Evolutionary conservation across 1,140 invertebrate genomes (phyloP).

Genomic region (Heliconius hewitsoni): DNA sequence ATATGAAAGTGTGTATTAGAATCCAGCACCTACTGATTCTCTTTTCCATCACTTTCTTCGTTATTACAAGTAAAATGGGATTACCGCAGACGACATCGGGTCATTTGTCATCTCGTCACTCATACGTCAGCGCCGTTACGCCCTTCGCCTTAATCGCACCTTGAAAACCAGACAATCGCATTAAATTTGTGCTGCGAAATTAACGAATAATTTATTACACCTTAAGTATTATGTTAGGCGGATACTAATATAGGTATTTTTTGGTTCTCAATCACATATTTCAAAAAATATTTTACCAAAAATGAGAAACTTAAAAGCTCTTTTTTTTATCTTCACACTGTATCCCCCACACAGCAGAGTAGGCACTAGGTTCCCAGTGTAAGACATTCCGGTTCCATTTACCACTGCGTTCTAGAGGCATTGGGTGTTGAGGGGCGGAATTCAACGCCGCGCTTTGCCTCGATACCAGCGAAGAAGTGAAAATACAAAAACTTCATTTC

Average conservation of each 20-base stretch:
- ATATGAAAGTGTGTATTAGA: background rate
- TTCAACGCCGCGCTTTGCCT: no score
- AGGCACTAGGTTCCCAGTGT: no score
- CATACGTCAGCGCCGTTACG: conserved; percentile 58
- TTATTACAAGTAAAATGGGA: conserved; percentile 29
- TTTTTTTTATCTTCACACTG: background rate
- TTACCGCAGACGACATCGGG: conserved; percentile 40
- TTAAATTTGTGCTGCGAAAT: conserved; percentile 27
- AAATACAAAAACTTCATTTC: no score
- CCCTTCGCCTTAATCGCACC: conserved; percentile 54
- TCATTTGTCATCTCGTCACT: conserved; percentile 71
- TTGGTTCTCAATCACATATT: background rate
- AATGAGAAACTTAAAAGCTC: background rate
- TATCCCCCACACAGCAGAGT: no score
- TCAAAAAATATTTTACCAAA: background rate
- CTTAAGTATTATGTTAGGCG: background rate
- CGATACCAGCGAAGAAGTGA: no score
- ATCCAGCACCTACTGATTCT: background rate
- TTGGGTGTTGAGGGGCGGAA: no score
- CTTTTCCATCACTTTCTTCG: background rate
- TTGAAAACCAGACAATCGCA: conserved; percentile 26
- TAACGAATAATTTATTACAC: conserved; percentile 21
- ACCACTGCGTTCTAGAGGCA: background rate
- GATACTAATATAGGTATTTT: background rate
- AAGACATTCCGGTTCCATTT: no score